Percentiles rank a stretch among this genome's conserved stretches.
phyloP scores from a whole-genome alignment of 2,113 vertebrate species.

The Ginglymostoma cirratum region DNA sequence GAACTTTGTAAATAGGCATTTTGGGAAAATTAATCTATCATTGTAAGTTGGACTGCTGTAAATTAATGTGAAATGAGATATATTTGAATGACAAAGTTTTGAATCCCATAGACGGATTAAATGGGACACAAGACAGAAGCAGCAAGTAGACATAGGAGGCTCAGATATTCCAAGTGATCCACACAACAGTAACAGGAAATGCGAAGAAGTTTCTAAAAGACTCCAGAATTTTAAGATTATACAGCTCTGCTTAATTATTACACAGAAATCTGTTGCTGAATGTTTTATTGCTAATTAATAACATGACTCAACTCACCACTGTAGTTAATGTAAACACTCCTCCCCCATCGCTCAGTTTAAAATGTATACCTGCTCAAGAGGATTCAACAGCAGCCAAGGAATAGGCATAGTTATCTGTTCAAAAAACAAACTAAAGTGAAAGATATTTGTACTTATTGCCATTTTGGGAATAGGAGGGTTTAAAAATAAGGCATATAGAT shows the following conservation, averaged over 20 bases:
- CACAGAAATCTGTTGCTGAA: background rate
- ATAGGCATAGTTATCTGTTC: background rate
- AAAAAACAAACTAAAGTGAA: background rate
- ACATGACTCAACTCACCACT: background rate
- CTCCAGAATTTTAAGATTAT: background rate
- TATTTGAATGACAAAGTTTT: background rate
- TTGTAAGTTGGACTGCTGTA: background rate
- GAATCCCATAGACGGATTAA: background rate
- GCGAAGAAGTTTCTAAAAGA: background rate
- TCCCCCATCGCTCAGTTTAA: too few relatives aligned
- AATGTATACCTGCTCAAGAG: background rate
- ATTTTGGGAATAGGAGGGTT: background rate
- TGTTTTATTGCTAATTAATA: conserved; percentile 20
- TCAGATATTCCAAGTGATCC: background rate
- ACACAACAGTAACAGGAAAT: background rate
- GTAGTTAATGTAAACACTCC: background rate
- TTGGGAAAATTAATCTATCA: background rate
- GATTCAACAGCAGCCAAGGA: background rate
- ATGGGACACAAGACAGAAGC: background rate
- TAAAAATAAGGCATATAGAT: background rate
- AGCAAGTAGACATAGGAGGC: background rate
- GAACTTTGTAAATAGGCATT: background rate
- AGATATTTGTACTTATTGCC: background rate
- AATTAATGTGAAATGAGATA: background rate
- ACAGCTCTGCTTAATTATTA: background rate